Evolutionary conservation across 2,888 invertebrate species (phyloP).

Genomic region (Phanerotoma sp.): DNA sequence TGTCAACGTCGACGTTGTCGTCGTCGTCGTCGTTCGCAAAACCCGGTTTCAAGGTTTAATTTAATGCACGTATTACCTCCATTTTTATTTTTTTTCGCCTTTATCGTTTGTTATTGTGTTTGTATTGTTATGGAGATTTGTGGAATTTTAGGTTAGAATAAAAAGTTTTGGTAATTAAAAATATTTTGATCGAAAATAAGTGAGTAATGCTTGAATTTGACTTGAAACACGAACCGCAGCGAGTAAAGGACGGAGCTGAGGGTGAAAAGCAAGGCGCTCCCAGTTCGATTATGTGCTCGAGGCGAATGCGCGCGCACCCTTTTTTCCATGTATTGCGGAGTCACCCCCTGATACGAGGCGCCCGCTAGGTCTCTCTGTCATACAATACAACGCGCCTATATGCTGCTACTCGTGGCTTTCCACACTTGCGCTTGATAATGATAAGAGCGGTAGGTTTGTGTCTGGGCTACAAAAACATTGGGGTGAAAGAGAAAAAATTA

Average conservation of each 20-base stretch:
- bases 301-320: slow-evolving; percentile 51
- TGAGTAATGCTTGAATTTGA: background rate
- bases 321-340: slow-evolving; percentile 29
- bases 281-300: slow-evolving; percentile 56
- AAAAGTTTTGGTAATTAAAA: too few relatives aligned
- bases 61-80: too few relatives aligned
- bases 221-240: slow-evolving; percentile 14
- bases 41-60: slow-evolving; percentile 12
- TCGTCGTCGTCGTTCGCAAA: too few relatives aligned
- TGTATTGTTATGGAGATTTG: too few relatives aligned
- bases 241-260: slow-evolving; percentile 45
- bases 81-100: too few relatives aligned
- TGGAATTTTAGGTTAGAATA: too few relatives aligned
- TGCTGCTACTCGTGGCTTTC: slow-evolving; percentile 14
- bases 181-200: background rate
- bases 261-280: slow-evolving; percentile 54
- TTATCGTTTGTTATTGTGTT: too few relatives aligned
- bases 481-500: background rate
- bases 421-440: slow-evolving; percentile 20
- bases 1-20: slow-evolving; percentile 5
- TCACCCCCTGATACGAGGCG: slow-evolving; percentile 9
- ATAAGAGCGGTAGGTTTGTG: slow-evolving; percentile 32
- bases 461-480: slow-evolving; percentile 23
- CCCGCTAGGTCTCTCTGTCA: background rate
- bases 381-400: slow-evolving; percentile 12